Evolutionary conservation across 2,888 invertebrate species (phyloP).

Genomic region (Sinotaia quadrata): DNA sequence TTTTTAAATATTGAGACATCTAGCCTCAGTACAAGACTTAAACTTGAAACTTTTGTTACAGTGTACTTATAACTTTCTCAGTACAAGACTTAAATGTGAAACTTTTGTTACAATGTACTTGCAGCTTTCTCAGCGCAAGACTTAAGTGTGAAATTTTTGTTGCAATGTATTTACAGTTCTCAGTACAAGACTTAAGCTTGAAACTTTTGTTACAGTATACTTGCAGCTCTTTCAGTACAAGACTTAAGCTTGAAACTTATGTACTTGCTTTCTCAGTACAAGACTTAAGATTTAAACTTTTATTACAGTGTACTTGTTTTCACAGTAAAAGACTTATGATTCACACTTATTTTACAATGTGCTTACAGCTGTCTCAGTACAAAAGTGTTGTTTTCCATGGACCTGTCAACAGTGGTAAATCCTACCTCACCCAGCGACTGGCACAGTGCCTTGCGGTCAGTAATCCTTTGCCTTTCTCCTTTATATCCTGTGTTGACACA

Average conservation of each 20-base stretch:
- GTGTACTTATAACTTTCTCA: neutral
- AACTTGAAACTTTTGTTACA: neutral
- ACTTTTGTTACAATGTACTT: too few species aligned
- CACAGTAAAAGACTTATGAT: neutral
- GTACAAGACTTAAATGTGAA: too few species aligned
- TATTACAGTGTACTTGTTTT: neutral
- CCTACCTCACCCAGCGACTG: slow-evolving; percentile 60
- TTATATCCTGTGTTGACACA: neutral
- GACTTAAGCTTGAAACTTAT: neutral
- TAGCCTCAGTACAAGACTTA: neutral
- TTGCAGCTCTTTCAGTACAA: too few species aligned
- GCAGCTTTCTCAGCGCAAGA: too few species aligned
- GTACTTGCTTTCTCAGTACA: neutral
- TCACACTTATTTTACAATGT: neutral
- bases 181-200: neutral
- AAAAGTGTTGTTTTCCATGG: slow-evolving; percentile 69
- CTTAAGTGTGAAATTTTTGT: neutral
- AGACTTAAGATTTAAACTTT: neutral
- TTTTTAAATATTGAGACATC: too few species aligned
- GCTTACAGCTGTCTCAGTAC: slow-evolving; percentile 66
- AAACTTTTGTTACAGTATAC: too few species aligned
- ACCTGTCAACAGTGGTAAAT: slow-evolving; percentile 66
- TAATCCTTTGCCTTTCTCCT: slow-evolving; percentile 12
- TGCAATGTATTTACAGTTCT: neutral
- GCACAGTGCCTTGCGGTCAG: slow-evolving; percentile 65